Evolutionary conservation across 2,888 invertebrate genomes (phyloP), one percentile per base, ranked within the genome.

Genomic region (Ceramica pisi): DNA sequence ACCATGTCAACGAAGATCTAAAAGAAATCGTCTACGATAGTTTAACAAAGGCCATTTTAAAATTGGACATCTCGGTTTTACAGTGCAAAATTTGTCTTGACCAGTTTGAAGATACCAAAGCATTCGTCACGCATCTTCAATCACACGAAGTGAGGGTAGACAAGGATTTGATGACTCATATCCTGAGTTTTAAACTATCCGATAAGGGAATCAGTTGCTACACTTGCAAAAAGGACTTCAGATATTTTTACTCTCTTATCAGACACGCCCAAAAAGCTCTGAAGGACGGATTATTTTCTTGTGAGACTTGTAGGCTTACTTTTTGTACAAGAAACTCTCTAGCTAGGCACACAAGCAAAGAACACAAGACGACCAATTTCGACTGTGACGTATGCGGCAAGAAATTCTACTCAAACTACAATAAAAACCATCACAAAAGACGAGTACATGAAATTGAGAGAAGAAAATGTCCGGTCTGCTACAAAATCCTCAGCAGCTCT

Each of bases 181-280:
- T 81, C n/a, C 7, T 84, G n/a, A 76, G 71, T 46, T 73, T 83
- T 21, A 84, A 78, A 67, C 50, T 84, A 46, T 62, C 75, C 1
- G 82, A 85, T 60, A 62, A 71, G 2, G 67, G 67, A 10, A 57
- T 85, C 26, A 72, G 65, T 60, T 86, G 85, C 48, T 62, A 75
- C 14, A 55, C 50, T 59, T 85, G 85, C 51, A 71, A 72, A 9
- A 62, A 71, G 38, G 57, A 74, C 14, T 86, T 82, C 23, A 50
- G 61, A 3, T 67, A 60, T 23, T 80, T 84, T 41, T 73, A 72
- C 2, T 66, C 64, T 12, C 63, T 85, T 19, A 59, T 78, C 2
- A 26, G 74, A 3, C 84, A 85, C 56, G 65, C 78, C 16, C 75
- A 78, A 10, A 55, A 71, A 31, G 67, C 72, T 8, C 84, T 84